phyloP scores from a whole-genome alignment of 2,113 vertebrate genomes.

The Condylura cristata region DNA sequence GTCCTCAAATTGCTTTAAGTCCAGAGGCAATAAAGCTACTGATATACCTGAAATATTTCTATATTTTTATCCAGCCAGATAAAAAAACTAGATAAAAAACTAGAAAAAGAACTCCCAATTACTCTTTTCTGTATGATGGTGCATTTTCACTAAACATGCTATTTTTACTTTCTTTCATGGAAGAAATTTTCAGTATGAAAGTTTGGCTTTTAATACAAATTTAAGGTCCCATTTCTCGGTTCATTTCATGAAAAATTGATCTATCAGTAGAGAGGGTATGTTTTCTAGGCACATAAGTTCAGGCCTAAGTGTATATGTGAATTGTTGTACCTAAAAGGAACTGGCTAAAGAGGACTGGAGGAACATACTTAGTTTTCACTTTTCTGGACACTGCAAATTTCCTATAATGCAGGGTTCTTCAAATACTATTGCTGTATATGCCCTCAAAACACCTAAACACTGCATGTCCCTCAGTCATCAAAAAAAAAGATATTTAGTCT shows the following conservation, averaged over 20 bases:
- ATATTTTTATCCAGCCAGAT: not conserved
- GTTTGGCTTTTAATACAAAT: not conserved
- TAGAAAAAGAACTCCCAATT: not conserved
- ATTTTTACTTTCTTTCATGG: not conserved
- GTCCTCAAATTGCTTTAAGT: not conserved
- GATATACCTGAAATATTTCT: not conserved
- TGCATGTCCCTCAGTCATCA: not conserved
- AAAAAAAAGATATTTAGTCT: not conserved
- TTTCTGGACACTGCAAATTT: not conserved
- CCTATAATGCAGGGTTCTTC: not conserved
- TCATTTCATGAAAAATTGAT: not conserved
- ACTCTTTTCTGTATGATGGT: not conserved
- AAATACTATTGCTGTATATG: not conserved
- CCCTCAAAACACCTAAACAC: not conserved
- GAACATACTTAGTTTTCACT: not conserved
- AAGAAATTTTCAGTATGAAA: not conserved
- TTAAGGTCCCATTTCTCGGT: not conserved
- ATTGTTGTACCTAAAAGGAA: not conserved
- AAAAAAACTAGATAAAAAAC: too few species aligned
- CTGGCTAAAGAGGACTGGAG: not conserved
- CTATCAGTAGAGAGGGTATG: not conserved
- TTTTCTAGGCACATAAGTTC: not conserved
- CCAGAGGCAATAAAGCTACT: not conserved
- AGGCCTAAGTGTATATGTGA: not conserved
- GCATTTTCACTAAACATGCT: not conserved